Evolutionary conservation across 2,888 invertebrate species (phyloP).

Genomic region (Ophion slaviceki): DNA sequence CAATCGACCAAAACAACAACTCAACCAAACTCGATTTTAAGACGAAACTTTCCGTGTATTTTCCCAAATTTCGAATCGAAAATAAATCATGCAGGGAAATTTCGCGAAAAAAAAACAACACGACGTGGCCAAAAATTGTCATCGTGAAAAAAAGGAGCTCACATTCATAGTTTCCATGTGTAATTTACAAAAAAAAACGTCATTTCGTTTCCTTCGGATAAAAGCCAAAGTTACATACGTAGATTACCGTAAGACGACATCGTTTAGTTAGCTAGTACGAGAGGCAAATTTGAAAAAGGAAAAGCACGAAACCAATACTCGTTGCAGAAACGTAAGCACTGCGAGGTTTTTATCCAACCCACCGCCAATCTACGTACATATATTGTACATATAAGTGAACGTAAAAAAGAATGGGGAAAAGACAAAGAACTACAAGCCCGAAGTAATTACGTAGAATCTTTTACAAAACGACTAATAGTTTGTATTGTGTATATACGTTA

Average conservation of each 20-base stretch:
- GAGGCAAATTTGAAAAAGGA: conserved; percentile 24
- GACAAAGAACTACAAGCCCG: conserved; percentile 68
- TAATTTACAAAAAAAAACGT: neutral
- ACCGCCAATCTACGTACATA: conserved; percentile 63
- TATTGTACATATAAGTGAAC: conserved; percentile 68
- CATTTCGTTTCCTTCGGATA: neutral
- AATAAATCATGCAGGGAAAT: conserved; percentile 10
- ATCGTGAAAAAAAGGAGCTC: conserved; percentile 13
- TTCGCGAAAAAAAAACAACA: conserved; percentile 27
- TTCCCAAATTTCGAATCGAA: conserved; percentile 31
- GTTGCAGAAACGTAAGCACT: conserved; percentile 27
- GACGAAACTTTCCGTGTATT: conserved; percentile 12
- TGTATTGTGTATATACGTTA: conserved; percentile 72
- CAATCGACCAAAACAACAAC: neutral
- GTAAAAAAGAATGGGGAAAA: conserved; percentile 42
- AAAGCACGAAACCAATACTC: conserved; percentile 45
- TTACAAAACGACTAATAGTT: conserved; percentile 71
- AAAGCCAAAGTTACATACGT: conserved; percentile 10
- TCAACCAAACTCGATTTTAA: too few species aligned
- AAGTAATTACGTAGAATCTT: conserved; percentile 69
- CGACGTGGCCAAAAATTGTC: conserved; percentile 49
- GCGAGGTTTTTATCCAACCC: conserved; percentile 54
- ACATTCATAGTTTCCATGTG: neutral
- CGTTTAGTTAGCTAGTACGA: neutral
- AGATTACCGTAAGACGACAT: neutral